Evolutionary conservation across 2,797 vertebrate species (phyloP).

Genomic region (Tangara arthus): DNA sequence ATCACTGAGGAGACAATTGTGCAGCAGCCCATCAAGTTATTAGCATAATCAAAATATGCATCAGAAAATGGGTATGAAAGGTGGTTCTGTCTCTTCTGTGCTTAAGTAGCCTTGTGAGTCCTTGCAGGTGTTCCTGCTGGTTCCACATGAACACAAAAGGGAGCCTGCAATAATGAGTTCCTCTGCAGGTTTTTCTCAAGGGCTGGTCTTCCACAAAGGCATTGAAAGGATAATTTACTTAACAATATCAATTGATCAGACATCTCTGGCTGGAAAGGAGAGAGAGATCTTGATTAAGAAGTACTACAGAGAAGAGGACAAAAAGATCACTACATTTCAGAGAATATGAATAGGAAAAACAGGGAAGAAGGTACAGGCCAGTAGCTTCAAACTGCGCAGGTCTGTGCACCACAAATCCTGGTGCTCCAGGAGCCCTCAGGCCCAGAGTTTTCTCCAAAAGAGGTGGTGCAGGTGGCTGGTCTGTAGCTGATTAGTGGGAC

Average conservation of each 20-base stretch:
- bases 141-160: background rate
- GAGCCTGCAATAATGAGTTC: background rate
- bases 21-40: background rate
- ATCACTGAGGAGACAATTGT: background rate
- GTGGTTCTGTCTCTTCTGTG: background rate
- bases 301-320: background rate
- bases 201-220: background rate
- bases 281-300: background rate
- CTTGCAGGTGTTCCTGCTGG: background rate
- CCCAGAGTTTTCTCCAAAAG: background rate
- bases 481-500: background rate
- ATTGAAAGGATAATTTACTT: background rate
- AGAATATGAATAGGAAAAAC: background rate
- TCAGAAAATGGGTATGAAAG: background rate
- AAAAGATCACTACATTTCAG: background rate
- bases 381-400: background rate
- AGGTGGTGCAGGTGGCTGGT: background rate
- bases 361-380: background rate
- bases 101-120: background rate
- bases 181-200: background rate
- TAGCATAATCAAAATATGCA: background rate
- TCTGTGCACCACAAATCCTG: background rate
- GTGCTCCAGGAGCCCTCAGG: background rate
- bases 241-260: background rate
- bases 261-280: background rate